Conservation (phyloP, 2,113 vertebrate species). For the Brachyistius frenatus region DNA sequence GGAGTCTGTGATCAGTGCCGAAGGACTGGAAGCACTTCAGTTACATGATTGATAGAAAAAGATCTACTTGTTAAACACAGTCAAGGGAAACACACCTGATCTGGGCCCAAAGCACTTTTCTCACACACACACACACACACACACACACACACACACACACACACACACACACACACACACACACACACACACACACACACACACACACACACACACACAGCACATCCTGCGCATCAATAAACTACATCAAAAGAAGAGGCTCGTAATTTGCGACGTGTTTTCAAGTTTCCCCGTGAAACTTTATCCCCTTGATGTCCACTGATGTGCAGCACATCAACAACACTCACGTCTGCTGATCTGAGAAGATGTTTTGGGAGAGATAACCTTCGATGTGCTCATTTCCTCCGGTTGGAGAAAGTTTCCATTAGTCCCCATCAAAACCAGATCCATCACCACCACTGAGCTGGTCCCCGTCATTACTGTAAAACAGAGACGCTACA, state of each 20-base stretch:
- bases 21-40: background rate
- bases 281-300: slow-evolving; percentile 46
- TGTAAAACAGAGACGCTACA: slow-evolving; percentile 64
- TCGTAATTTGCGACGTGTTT: slow-evolving; percentile 30
- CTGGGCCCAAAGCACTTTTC: background rate
- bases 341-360: slow-evolving; percentile 19
- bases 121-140: no score
- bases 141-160: no score
- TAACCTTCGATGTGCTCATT: slow-evolving; percentile 5
- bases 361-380: slow-evolving; percentile 12
- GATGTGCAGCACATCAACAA: slow-evolving; percentile 32
- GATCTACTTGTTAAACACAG: slow-evolving; percentile 8
- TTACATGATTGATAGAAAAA: slow-evolving; percentile 24
- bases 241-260: slow-evolving; percentile 20
- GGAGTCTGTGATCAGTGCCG: slow-evolving; percentile 30
- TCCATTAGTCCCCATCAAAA: slow-evolving; percentile 51
- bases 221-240: background rate
- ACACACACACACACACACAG: background rate
- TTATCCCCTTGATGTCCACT: slow-evolving; percentile 33
- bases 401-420: slow-evolving; percentile 26
- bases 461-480: slow-evolving; percentile 60
- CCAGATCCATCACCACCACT: slow-evolving; percentile 37
- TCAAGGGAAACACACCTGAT: background rate
- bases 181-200: no score
- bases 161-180: no score